Evolutionary conservation across 1,140 invertebrate genomes (phyloP).

Genomic region (Apolygus lucorum): DNA sequence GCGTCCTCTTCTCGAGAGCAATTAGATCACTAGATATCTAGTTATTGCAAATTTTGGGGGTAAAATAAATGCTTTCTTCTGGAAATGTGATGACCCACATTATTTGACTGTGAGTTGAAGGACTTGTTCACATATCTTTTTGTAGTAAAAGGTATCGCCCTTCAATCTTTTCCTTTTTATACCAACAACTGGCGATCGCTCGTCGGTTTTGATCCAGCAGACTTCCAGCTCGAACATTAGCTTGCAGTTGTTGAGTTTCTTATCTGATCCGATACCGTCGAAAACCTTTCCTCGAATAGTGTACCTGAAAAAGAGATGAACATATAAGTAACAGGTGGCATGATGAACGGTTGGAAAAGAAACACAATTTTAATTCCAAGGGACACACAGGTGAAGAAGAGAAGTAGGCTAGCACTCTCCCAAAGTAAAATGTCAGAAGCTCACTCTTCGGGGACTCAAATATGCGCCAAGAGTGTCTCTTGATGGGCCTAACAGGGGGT

Average conservation of each 20-base stretch:
- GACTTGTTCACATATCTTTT: constrained; percentile 75
- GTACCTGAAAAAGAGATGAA: not conserved
- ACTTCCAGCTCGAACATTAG: constrained; percentile 74
- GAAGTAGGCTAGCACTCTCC: too few relatives aligned
- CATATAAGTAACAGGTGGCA: too few relatives aligned
- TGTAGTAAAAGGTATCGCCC: constrained; percentile 79
- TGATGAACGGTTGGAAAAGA: too few relatives aligned
- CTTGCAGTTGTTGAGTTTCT: constrained; percentile 29
- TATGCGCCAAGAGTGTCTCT: too few relatives aligned
- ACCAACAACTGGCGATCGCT: constrained; percentile 46
- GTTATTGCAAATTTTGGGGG: not conserved
- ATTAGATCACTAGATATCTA: not conserved
- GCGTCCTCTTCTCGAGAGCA: constrained; percentile 7
- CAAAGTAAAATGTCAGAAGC: too few relatives aligned
- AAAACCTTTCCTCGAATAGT: not conserved
- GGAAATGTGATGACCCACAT: not conserved
- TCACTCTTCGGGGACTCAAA: too few relatives aligned
- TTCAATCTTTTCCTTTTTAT: constrained; percentile 68
- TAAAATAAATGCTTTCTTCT: not conserved
- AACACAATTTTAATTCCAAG: too few relatives aligned
- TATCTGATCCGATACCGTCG: constrained; percentile 47
- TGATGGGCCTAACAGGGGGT: too few relatives aligned
- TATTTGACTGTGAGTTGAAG: constrained; percentile 39
- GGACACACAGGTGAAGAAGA: too few relatives aligned
- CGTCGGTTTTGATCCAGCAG: constrained; percentile 47